phyloP scores from a whole-genome alignment of 2,797 vertebrate genomes.

The Chrosomus eos region DNA sequence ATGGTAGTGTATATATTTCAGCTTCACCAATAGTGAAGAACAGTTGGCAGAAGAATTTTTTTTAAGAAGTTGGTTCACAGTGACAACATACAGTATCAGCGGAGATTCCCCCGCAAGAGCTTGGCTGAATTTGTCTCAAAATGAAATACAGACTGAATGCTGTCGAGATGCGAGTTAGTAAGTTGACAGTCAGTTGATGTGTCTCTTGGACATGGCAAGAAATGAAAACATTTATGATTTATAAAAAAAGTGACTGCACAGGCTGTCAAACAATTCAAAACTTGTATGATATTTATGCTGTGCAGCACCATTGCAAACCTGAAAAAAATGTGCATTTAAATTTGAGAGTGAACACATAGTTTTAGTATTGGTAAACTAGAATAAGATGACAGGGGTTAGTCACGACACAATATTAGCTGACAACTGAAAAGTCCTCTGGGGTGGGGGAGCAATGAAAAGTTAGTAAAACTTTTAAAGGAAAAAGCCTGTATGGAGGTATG shows the following conservation, averaged over 20 bases:
- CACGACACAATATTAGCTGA: not conserved
- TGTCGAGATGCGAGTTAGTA: not conserved
- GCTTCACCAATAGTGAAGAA: not conserved
- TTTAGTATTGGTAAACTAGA: not conserved
- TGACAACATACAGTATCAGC: constrained; percentile 35
- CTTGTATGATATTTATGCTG: not conserved
- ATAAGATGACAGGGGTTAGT: not conserved
- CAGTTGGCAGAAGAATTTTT: not conserved
- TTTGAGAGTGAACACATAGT: not conserved
- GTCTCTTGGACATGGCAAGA: not conserved
- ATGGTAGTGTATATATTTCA: not conserved
- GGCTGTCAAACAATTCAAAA: not conserved
- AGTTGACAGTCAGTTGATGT: not conserved
- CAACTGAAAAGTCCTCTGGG: not conserved
- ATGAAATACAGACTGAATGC: not conserved
- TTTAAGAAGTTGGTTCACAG: not conserved
- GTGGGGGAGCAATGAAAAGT: not conserved
- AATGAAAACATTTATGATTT: not conserved
- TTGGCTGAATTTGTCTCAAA: not conserved
- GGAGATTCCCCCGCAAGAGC: constrained; percentile 15
- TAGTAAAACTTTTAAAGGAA: not conserved
- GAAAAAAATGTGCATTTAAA: not conserved
- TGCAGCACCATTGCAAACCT: not conserved
- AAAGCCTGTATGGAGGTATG: constrained; percentile 36
- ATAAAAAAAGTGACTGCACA: not conserved